Conservation (phyloP, 2,113 vertebrate genomes). For the Psittacara wagleri region DNA sequence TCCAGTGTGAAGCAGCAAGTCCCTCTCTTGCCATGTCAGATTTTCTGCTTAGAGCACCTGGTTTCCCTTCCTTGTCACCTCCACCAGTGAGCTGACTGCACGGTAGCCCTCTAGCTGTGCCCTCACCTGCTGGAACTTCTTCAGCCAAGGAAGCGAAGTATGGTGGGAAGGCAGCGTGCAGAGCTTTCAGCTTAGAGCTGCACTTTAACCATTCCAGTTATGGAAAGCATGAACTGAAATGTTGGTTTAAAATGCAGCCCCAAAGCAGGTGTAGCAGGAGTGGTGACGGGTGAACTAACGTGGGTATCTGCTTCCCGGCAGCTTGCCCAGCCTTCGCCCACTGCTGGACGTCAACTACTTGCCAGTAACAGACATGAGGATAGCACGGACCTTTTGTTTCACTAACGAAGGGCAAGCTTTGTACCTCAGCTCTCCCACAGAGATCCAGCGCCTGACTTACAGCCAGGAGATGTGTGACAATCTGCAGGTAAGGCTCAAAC, state of each 20-base stretch:
- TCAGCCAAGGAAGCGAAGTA: not conserved
- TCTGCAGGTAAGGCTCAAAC: conserved; percentile 83
- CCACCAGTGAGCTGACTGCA: not conserved
- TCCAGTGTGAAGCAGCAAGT: not conserved
- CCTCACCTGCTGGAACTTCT: not conserved
- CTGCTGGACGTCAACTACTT: conserved; percentile 94
- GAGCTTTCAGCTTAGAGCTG: not conserved
- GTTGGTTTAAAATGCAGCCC: not conserved
- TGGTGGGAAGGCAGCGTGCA: not conserved
- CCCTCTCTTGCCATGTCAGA: fast-evolving
- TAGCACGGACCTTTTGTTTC: conserved; percentile 97
- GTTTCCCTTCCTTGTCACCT: not conserved
- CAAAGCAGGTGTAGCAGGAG: not conserved
- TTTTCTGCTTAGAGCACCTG: not conserved
- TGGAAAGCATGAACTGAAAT: not conserved
- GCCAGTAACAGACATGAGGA: conserved; percentile 95
- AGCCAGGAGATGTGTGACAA: conserved; percentile 98
- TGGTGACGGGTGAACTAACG: not conserved
- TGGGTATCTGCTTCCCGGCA: conserved; percentile 51
- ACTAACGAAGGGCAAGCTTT: conserved; percentile 93
- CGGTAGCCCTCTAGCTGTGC: not conserved
- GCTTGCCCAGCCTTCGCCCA: conserved; percentile 93
- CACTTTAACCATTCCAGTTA: not conserved
- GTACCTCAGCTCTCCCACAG: conserved; percentile 96
- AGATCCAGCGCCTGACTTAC: conserved; percentile 96